Conservation (phyloP, 2,113 vertebrate genomes). For the Thomomys bottae region DNA sequence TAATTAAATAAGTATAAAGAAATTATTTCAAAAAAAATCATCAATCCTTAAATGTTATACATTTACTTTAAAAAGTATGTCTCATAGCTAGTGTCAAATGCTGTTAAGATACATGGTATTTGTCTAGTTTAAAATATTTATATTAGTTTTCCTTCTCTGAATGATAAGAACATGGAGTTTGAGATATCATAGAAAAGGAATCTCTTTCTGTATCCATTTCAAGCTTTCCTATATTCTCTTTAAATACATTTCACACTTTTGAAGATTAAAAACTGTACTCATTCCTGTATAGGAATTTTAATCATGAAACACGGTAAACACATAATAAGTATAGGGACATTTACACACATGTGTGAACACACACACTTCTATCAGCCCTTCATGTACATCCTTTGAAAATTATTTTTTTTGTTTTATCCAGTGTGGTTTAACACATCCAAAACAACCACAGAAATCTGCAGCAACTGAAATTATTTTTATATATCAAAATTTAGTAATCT, state of each 20-base stretch:
- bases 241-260: not conserved
- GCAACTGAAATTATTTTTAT: not conserved
- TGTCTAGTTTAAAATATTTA: not conserved
- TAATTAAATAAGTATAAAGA: not conserved
- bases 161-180: not conserved
- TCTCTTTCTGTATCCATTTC: not conserved
- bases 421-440: not conserved
- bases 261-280: not conserved
- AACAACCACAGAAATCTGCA: not conserved
- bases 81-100: not conserved
- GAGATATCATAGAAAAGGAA: not conserved
- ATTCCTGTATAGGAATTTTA: not conserved
- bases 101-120: not conserved
- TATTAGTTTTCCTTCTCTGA: not conserved
- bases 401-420: not conserved
- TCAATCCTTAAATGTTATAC: not conserved
- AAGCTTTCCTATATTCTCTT: not conserved
- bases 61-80: not conserved
- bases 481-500: not conserved
- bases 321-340: not conserved
- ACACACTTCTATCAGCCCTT: not conserved
- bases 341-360: not conserved
- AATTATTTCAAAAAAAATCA: not conserved
- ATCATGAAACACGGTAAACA: not conserved
- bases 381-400: not conserved